Base-by-base conservation (phyloP, 2,797 vertebrate genomes). In the Acipenser transmontanus region DNA sequence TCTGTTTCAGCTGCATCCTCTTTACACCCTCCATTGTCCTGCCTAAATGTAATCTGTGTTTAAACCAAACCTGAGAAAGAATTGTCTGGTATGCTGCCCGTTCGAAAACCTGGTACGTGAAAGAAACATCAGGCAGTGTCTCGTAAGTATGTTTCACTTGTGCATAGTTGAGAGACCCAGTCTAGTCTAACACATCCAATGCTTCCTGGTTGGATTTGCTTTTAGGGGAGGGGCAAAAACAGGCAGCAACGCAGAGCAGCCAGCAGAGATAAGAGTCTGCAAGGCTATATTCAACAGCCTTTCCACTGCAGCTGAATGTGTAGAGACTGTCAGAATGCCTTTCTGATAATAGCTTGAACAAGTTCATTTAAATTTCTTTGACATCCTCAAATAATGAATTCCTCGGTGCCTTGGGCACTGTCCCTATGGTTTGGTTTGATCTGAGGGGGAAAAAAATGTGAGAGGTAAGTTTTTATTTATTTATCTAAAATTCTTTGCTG, bases 201-300 rank as follows among this genome's bases (percentile, higher is more conserved):
- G 82, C 83, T 86, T 85, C 87, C 85, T 85, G 84, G 82, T 68
- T 73, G 80, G 80, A 72, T 79, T 69, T 75, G 79, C 78, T 70
- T 66, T 67, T 69, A 77, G 79, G 82, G 85, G 86, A 75, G 80
- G 83, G 79, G 82, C 81, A 49, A 47, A 48, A 12, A 59, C 80
- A 68, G 69, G 83, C 79, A 70, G 82, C 82, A 62, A 78, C 76
- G 80, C 83, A 85, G 83, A 77, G 81, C 76, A 68, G 72, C 72
- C 67, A 70, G 65, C 75, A 67, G 79, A 78, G 81, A 83, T 81
- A 80, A 82, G 82, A 76, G 80, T 66, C 79, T 63, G 81, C 75
- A 47, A 71, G 1, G 81, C 74, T 77, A 59, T 74, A 49, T 65
- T 78, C 78, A 69, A 49, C 77, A 77, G 74, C 63, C 72, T 69